Conservation (phyloP, 2,888 invertebrate species). For the Athalia rosae region DNA sequence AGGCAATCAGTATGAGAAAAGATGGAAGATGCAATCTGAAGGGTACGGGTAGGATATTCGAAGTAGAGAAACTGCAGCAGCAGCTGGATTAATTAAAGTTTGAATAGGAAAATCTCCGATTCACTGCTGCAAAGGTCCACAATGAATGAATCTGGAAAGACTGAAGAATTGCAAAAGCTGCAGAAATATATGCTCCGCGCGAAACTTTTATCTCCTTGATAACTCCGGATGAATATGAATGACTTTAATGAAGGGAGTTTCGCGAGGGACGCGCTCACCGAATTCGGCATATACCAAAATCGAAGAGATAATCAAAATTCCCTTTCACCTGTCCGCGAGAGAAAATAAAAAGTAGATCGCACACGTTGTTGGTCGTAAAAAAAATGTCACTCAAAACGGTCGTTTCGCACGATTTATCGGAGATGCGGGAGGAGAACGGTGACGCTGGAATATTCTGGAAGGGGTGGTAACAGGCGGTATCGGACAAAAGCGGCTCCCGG, state of each 20-base stretch:
- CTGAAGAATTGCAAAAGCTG: too few species aligned
- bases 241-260: too few species aligned
- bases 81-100: slow-evolving; percentile 27
- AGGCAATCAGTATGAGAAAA: too few species aligned
- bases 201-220: not conserved
- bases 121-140: not conserved
- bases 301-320: not conserved
- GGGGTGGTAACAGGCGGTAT: slow-evolving; percentile 54
- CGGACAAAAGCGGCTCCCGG: slow-evolving; percentile 66
- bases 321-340: not conserved
- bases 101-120: not conserved
- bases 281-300: too few species aligned
- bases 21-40: too few species aligned
- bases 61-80: too few species aligned
- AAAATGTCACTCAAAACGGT: not conserved
- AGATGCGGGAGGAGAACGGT: not conserved
- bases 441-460: not conserved
- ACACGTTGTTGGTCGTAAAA: too few species aligned
- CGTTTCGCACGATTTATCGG: too few species aligned
- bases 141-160: not conserved
- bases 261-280: too few species aligned
- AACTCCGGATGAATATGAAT: too few species aligned
- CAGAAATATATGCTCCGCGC: not conserved
- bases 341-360: not conserved
- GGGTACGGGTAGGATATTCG: too few species aligned